Conservation (phyloP, 2,888 invertebrate genomes). For the Drosophila fungiperda region DNA sequence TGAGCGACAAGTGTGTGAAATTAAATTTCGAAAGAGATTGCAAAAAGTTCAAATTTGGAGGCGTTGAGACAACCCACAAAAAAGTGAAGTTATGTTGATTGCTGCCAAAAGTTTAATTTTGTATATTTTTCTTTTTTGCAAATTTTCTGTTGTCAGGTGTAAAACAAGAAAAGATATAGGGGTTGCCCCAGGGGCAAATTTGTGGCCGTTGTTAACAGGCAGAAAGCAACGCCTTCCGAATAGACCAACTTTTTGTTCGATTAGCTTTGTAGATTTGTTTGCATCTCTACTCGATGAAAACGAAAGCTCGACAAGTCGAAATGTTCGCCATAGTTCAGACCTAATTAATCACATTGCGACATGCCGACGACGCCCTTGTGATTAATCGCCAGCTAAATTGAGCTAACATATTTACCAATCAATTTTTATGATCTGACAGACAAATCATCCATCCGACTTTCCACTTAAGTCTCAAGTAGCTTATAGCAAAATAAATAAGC, state of each 20-base stretch:
- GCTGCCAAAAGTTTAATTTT: constrained; percentile 5
- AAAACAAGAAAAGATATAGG: constrained; percentile 9
- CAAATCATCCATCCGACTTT: constrained; percentile 43
- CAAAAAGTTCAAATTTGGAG: constrained; percentile 22
- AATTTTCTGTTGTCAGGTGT: constrained; percentile 33
- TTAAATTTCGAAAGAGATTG: constrained; percentile 52
- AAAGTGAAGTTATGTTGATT: constrained; percentile 31
- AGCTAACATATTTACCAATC: constrained; percentile 53
- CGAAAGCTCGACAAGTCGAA: constrained; percentile 59
- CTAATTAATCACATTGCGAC: constrained; percentile 65
- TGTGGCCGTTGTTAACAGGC: constrained; percentile 49
- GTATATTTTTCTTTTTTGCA: constrained; percentile 12
- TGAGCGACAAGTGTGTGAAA: constrained; percentile 76
- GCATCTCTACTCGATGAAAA: constrained; percentile 58
- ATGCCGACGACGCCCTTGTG: constrained; percentile 54
- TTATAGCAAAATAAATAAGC: not conserved
- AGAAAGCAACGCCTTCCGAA: constrained; percentile 58
- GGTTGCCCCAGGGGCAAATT: constrained; percentile 39
- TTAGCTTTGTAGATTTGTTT: constrained; percentile 46
- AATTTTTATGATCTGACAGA: constrained; percentile 42
- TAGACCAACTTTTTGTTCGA: constrained; percentile 36
- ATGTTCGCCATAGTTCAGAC: constrained; percentile 31
- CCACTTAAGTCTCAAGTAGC: constrained; percentile 32
- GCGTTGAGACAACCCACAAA: constrained; percentile 37
- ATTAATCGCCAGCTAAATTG: constrained; percentile 68